A percentile compares a stretch with the other conserved stretches of the same genome.
Evolutionary conservation across 2,888 invertebrate species (phyloP).

Genomic region (Nephrotoma appendiculata): DNA sequence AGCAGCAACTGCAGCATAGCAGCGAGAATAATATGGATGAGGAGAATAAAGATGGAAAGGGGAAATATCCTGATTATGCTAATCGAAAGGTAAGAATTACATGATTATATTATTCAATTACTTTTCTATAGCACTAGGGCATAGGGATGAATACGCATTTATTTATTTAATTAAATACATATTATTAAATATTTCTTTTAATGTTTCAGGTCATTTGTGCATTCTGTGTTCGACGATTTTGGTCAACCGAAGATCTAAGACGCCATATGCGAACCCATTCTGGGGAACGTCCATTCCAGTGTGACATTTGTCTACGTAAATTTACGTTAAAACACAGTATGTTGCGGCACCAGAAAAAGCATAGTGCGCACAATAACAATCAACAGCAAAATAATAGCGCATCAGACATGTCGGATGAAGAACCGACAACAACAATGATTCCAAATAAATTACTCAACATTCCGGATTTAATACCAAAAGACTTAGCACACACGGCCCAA

Average conservation of each 20-base stretch:
- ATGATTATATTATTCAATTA: too few species aligned
- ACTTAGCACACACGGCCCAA: background rate
- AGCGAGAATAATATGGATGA: constrained; percentile 34
- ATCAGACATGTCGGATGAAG: constrained; percentile 32
- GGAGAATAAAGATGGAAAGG: constrained; percentile 50
- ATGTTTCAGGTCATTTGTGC: constrained; percentile 53
- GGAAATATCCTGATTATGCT: constrained; percentile 74
- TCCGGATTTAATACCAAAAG: constrained; percentile 9
- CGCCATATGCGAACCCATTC: constrained; percentile 91
- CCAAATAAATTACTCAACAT: constrained; percentile 3
- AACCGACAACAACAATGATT: constrained; percentile 18
- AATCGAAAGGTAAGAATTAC: constrained; percentile 53
- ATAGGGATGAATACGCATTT: too few species aligned
- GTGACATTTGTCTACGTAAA: constrained; percentile 73
- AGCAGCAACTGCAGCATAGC: constrained; percentile 14
- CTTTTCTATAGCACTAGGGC: too few species aligned
- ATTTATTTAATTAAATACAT: too few species aligned
- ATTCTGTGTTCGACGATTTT: constrained; percentile 84
- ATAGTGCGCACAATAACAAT: constrained; percentile 43
- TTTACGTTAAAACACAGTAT: constrained; percentile 92
- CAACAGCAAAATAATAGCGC: constrained; percentile 21
- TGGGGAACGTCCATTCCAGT: constrained; percentile 82
- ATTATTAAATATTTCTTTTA: background rate
- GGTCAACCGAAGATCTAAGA: constrained; percentile 86
- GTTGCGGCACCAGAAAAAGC: constrained; percentile 85